Percentiles rank a stretch among this genome's conserved stretches.
Evolutionary conservation across 2,797 vertebrate species (phyloP).

Genomic region (Chelonia mydas): DNA sequence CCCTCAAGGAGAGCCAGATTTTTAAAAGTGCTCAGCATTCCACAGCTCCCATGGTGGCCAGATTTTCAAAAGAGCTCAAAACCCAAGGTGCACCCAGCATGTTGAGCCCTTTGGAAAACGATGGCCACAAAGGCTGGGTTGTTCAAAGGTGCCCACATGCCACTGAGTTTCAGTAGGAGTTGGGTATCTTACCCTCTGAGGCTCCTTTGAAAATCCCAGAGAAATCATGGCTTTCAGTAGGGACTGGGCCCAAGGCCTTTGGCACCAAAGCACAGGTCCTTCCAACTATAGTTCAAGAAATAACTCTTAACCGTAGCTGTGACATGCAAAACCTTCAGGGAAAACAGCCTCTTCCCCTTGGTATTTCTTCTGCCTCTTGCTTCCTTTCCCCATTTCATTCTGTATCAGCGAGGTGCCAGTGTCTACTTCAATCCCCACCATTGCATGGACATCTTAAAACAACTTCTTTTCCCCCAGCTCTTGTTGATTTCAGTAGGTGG

Average conservation of each 20-base stretch:
- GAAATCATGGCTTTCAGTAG: background rate
- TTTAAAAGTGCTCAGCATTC: background rate
- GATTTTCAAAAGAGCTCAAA: background rate
- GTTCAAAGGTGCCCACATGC: background rate
- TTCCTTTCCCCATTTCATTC: background rate
- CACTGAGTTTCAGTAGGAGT: background rate
- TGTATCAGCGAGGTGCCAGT: background rate
- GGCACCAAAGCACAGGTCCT: background rate
- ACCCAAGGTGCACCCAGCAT: background rate
- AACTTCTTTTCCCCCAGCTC: background rate
- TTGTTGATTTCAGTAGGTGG: background rate
- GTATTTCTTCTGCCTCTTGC: background rate
- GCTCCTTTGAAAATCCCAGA: background rate
- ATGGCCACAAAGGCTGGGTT: background rate
- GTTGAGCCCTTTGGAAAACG: background rate
- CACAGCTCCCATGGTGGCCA: background rate
- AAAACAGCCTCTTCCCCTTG: background rate
- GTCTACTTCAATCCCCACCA: background rate
- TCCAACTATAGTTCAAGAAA: background rate
- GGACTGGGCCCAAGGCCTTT: background rate
- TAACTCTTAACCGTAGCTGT: background rate
- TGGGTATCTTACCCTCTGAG: background rate
- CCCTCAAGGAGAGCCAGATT: background rate
- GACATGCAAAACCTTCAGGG: background rate
- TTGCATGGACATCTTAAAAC: background rate